phyloP scores from a whole-genome alignment of 2,888 invertebrate species.

The Tenthredo amoena region DNA sequence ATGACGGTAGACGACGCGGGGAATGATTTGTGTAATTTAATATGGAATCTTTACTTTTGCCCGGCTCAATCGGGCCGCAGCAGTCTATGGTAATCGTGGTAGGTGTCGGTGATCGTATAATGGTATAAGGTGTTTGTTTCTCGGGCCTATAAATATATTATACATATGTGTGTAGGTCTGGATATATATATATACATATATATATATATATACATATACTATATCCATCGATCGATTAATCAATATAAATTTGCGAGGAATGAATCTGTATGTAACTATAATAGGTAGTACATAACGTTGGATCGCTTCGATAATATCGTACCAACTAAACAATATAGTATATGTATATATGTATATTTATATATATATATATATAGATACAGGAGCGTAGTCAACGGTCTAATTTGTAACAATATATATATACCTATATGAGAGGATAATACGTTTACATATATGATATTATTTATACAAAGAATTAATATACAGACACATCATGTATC shows the following conservation, averaged over 20 bases:
- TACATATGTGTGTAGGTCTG: too few species aligned
- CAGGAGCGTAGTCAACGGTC: too few species aligned
- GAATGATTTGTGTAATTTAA: background rate
- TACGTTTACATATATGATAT: background rate
- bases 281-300: too few species aligned
- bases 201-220: background rate
- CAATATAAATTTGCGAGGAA: too few species aligned
- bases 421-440: too few species aligned
- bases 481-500: background rate
- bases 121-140: too few species aligned
- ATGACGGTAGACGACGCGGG: background rate
- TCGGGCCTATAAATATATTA: too few species aligned
- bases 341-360: background rate
- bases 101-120: background rate
- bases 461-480: background rate
- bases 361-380: too few species aligned
- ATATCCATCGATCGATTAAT: too few species aligned
- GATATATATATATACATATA: background rate
- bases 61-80: background rate
- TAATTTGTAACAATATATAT: too few species aligned
- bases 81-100: slow-evolving; percentile 12
- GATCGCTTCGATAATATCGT: too few species aligned
- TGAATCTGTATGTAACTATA: too few species aligned
- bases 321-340: background rate
- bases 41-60: slow-evolving; percentile 36